phyloP scores from a whole-genome alignment of 2,797 vertebrate genomes.

The Pseudopleuronectes americanus region DNA sequence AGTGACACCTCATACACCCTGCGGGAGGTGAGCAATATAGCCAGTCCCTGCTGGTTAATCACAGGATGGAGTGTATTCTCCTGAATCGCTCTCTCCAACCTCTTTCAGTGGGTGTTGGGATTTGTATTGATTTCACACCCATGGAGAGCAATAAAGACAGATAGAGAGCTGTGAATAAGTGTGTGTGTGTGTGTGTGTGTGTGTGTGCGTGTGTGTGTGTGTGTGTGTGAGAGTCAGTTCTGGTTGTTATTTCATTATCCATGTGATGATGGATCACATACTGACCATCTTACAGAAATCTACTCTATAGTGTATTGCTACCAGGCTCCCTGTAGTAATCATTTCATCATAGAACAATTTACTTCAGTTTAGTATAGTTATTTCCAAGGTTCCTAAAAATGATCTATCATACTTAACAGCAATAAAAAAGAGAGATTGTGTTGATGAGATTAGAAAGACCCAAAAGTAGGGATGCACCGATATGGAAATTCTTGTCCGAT shows the following conservation, averaged over 20 bases:
- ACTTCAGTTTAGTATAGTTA: background rate
- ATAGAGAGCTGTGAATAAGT: slow-evolving; percentile 24
- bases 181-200: slow-evolving; percentile 6
- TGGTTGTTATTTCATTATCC: slow-evolving; percentile 58
- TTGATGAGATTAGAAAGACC: too few species aligned
- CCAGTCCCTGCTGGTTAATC: slow-evolving; percentile 40
- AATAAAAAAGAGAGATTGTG: too few species aligned
- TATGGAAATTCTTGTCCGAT: too few species aligned
- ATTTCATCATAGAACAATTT: background rate
- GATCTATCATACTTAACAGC: too few species aligned
- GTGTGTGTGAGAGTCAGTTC: slow-evolving; percentile 1
- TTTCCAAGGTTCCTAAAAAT: background rate
- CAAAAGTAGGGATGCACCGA: too few species aligned
- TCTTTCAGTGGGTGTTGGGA: slow-evolving; percentile 25
- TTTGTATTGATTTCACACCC: slow-evolving; percentile 43
- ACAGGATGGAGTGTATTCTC: slow-evolving; percentile 18
- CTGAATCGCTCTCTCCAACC: slow-evolving; percentile 14
- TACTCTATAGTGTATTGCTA: slow-evolving; percentile 2
- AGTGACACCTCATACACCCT: slow-evolving; percentile 14
- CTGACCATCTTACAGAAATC: slow-evolving; percentile 30
- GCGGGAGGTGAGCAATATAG: slow-evolving; percentile 39
- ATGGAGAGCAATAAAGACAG: slow-evolving; percentile 17
- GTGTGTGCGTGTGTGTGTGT: slow-evolving; percentile 7
- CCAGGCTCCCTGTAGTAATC: background rate
- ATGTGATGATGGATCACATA: slow-evolving; percentile 57